Evolutionary conservation across 30 jellyfish, hydroid and myxozoan genomes (phyloP).

Genomic region (Aurelia coerulea): DNA sequence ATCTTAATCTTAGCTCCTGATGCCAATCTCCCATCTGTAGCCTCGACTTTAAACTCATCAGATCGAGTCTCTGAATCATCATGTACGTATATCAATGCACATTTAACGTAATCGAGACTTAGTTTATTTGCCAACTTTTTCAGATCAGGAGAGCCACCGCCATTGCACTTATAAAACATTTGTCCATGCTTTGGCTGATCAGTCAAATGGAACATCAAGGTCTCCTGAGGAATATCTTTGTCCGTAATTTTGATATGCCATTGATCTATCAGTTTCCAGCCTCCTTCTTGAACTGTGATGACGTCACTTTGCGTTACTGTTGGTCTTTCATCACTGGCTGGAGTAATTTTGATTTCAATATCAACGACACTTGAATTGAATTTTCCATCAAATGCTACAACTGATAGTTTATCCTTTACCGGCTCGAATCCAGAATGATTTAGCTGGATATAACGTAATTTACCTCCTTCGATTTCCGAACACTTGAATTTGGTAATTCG

Average conservation of each 20-base stretch:
- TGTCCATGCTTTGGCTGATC: slow-evolving; percentile 63
- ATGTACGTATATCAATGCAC: slow-evolving; percentile 59
- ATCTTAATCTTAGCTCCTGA: slow-evolving; percentile 8
- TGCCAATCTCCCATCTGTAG: slow-evolving; percentile 48
- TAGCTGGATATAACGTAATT: slow-evolving; percentile 27
- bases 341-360: slow-evolving; percentile 16
- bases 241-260: slow-evolving; percentile 21
- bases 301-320: slow-evolving; percentile 9
- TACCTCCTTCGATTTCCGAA: slow-evolving; percentile 18
- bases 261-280: slow-evolving; percentile 48
- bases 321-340: slow-evolving; percentile 55
- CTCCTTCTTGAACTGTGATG: slow-evolving; percentile 66
- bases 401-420: neutral
- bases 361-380: slow-evolving; percentile 37
- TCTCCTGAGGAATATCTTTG: slow-evolving; percentile 54
- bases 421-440: slow-evolving; percentile 66
- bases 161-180: slow-evolving; percentile 56
- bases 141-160: slow-evolving; percentile 37
- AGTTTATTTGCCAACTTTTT: neutral
- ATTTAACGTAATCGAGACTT: slow-evolving; percentile 9
- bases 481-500: slow-evolving; percentile 48
- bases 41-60: slow-evolving; percentile 47
- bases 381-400: slow-evolving; percentile 53
- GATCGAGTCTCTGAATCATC: slow-evolving; percentile 59
- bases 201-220: slow-evolving; percentile 6